phyloP scores from a whole-genome alignment of 2,888 invertebrate genomes.

The Eristalis tenax region DNA sequence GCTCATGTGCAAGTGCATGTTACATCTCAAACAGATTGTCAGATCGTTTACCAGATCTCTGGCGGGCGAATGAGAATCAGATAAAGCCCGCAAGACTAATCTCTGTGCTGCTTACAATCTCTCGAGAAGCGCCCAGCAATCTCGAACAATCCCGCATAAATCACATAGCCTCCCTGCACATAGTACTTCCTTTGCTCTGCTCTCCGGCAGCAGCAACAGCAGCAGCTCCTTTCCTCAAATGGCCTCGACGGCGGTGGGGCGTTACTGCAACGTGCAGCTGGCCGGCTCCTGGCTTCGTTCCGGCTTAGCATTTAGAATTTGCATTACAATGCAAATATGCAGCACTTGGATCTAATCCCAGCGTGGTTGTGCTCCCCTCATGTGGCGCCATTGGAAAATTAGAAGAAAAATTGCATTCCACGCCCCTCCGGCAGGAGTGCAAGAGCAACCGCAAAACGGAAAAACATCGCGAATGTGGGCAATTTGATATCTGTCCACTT shows the following conservation, averaged over 20 bases:
- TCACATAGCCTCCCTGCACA: slow-evolving; percentile 32
- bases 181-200: neutral
- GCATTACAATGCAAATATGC: slow-evolving; percentile 62
- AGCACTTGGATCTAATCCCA: slow-evolving; percentile 59
- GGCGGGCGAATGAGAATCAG: slow-evolving; percentile 56
- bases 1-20: slow-evolving; percentile 35
- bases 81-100: slow-evolving; percentile 58
- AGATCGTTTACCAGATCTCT: slow-evolving; percentile 63
- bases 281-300: slow-evolving; percentile 58
- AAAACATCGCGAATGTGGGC: slow-evolving; percentile 49
- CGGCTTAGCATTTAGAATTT: slow-evolving; percentile 60
- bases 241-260: slow-evolving; percentile 42
- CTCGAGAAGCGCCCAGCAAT: slow-evolving; percentile 39
- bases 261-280: slow-evolving; percentile 62
- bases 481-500: slow-evolving; percentile 72
- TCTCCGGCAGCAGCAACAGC: slow-evolving; percentile 6
- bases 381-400: slow-evolving; percentile 70
- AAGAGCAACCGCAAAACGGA: slow-evolving; percentile 9
- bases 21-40: slow-evolving; percentile 65
- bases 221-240: slow-evolving; percentile 35
- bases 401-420: slow-evolving; percentile 56
- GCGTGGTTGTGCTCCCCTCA: slow-evolving; percentile 31
- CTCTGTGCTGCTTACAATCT: slow-evolving; percentile 36
- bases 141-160: slow-evolving; percentile 68
- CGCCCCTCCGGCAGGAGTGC: slow-evolving; percentile 4